phyloP scores from a whole-genome alignment of 1,140 invertebrate species.

The Pollicipes pollicipes region DNA sequence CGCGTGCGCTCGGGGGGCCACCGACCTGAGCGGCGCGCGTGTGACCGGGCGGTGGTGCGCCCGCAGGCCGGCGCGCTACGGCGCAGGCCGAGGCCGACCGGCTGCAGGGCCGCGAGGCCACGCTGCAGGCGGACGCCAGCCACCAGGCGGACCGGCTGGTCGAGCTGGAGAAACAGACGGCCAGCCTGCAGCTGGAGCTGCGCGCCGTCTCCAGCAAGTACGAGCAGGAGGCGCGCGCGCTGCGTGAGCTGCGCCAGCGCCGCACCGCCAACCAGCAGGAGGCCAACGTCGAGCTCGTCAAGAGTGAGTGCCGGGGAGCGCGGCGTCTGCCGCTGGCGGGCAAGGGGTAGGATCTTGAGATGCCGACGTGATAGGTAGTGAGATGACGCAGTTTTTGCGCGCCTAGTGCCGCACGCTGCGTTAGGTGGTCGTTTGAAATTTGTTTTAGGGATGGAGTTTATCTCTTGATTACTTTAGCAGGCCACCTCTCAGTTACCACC shows the following conservation, averaged over 20 bases:
- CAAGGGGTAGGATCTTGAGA: too few relatives aligned
- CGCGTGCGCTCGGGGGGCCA: too few relatives aligned
- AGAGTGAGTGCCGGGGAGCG: neutral
- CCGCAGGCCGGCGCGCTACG: neutral
- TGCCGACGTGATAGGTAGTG: too few relatives aligned
- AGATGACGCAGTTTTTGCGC: too few relatives aligned
- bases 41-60: neutral
- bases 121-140: slow-evolving; percentile 52
- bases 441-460: too few relatives aligned
- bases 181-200: slow-evolving; percentile 65
- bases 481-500: too few relatives aligned
- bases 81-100: neutral
- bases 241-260: slow-evolving; percentile 12
- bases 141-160: slow-evolving; percentile 60
- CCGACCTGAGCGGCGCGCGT: neutral
- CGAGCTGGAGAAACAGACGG: slow-evolving; percentile 69
- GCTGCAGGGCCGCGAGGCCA: slow-evolving; percentile 42
- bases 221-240: slow-evolving; percentile 38
- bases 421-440: too few relatives aligned
- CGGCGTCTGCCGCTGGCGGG: too few relatives aligned
- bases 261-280: slow-evolving; percentile 4
- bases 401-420: too few relatives aligned
- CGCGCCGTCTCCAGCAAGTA: slow-evolving; percentile 70
- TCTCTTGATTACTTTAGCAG: too few relatives aligned
- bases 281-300: neutral